A percentile compares a stretch with the other conserved stretches of the same genome.
Conservation (phyloP, 2,113 vertebrate species). For the Peromyscus polionotus region DNA sequence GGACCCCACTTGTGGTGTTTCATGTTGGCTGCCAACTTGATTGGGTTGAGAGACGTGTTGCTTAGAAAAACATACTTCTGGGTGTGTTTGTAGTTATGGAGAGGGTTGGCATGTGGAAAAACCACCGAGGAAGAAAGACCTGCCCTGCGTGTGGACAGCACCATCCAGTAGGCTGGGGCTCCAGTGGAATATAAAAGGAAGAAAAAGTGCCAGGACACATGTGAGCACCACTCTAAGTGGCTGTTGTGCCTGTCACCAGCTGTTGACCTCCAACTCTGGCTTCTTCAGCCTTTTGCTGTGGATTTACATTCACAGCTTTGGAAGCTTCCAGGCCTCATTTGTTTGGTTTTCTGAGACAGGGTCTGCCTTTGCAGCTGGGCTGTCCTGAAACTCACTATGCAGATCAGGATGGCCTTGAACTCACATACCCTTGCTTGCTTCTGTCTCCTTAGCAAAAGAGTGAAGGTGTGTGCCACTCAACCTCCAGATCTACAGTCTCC, state of each 20-base stretch:
- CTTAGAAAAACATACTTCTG: background rate
- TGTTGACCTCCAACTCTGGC: background rate
- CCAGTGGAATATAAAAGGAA: background rate
- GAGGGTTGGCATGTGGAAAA: background rate
- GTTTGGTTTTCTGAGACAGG: background rate
- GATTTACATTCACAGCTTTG: background rate
- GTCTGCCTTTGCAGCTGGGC: background rate
- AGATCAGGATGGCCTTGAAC: background rate
- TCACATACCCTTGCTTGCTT: background rate
- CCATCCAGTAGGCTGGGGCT: background rate
- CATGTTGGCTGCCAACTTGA: background rate
- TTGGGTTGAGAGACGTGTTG: background rate
- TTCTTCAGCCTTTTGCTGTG: background rate
- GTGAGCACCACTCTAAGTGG: background rate
- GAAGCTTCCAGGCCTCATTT: background rate
- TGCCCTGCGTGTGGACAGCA: background rate
- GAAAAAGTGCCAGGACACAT: background rate
- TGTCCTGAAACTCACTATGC: background rate
- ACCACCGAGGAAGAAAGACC: background rate
- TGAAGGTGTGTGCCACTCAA: background rate
- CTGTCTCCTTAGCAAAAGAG: background rate
- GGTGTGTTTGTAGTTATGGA: background rate
- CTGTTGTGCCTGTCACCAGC: background rate
- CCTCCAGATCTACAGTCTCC: background rate
- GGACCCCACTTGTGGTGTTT: background rate